These are phyloP conservation scores for Kryptolebias ocellatus DNA, from an alignment of 2,797 vertebrate genomes.

Conservation along the genomic window DNA sequence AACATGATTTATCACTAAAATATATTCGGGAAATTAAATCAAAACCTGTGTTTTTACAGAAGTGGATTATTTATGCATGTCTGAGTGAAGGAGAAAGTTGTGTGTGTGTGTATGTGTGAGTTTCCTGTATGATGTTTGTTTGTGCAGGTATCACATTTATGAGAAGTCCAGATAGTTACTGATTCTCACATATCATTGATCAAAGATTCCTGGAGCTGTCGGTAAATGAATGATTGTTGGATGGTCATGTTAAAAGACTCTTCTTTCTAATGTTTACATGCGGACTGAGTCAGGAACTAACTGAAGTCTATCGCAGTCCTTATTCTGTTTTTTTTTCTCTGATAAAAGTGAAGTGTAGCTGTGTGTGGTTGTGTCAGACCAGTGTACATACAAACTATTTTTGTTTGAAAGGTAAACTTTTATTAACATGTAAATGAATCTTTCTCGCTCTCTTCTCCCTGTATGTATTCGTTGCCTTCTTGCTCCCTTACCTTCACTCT, in stretches of 20 bases:
- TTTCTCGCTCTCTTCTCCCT: not conserved
- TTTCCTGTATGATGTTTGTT: not conserved
- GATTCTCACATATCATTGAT: not conserved
- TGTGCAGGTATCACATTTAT: no score
- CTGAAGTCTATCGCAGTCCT: no score
- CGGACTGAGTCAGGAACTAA: no score
- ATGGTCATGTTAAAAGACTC: no score
- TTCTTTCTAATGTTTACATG: no score
- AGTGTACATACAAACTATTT: no score
- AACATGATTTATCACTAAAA: constrained; percentile 2
- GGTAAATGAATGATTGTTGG: not conserved
- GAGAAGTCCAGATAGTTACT: not conserved
- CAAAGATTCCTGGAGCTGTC: not conserved
- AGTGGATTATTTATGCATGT: constrained; percentile 35
- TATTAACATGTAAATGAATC: constrained; percentile 7
- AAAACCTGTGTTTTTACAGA: constrained; percentile 58
- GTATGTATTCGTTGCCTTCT: not conserved
- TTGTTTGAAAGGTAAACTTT: constrained; percentile 9
- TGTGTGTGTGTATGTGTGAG: constrained; percentile 43
- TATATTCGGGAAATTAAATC: constrained; percentile 38
- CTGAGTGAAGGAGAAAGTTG: constrained; percentile 34
- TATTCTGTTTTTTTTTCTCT: no score
- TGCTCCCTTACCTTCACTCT: not conserved
- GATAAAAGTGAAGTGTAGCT: not conserved
- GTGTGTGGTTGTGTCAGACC: not conserved